A percentile compares a stretch with the other conserved stretches of the same genome.
Conservation (phyloP, 1,140 invertebrate genomes). For the Magallana angulata region DNA sequence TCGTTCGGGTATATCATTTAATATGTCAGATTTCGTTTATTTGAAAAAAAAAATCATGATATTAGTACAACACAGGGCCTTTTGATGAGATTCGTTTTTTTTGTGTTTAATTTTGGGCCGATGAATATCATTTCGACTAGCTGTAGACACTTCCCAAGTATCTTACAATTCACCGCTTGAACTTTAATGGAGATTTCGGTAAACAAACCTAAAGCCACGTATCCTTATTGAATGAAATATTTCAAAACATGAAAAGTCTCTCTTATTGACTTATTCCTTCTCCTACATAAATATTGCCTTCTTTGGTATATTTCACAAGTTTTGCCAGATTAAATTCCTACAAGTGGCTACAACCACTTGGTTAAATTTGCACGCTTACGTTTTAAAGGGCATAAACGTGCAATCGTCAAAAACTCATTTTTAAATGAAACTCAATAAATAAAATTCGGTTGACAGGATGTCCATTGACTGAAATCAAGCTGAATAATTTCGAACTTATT, state of each 20-base stretch:
- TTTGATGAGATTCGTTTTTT: too few species aligned
- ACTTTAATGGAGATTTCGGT: not conserved
- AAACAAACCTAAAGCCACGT: not conserved
- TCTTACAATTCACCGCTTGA: not conserved
- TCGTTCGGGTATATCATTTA: too few species aligned
- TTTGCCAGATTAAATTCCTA: slow-evolving; percentile 12
- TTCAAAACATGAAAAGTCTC: slow-evolving; percentile 1
- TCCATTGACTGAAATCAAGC: too few species aligned
- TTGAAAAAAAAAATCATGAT: too few species aligned
- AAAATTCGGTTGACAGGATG: not conserved
- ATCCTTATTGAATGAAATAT: not conserved
- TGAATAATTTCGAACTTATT: too few species aligned
- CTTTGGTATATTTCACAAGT: not conserved
- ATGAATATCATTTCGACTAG: too few species aligned
- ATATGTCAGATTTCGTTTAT: too few species aligned
- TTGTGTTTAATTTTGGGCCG: too few species aligned
- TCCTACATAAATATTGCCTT: not conserved
- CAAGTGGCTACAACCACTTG: not conserved
- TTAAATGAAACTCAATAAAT: not conserved
- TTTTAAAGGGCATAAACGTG: not conserved
- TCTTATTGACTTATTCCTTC: not conserved
- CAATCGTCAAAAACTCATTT: not conserved
- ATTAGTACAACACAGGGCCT: too few species aligned
- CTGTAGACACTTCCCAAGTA: too few species aligned
- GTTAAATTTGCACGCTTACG: not conserved